Base-by-base conservation (phyloP, 64 coral and sea anemone genomes). In the Montipora cactus region DNA sequence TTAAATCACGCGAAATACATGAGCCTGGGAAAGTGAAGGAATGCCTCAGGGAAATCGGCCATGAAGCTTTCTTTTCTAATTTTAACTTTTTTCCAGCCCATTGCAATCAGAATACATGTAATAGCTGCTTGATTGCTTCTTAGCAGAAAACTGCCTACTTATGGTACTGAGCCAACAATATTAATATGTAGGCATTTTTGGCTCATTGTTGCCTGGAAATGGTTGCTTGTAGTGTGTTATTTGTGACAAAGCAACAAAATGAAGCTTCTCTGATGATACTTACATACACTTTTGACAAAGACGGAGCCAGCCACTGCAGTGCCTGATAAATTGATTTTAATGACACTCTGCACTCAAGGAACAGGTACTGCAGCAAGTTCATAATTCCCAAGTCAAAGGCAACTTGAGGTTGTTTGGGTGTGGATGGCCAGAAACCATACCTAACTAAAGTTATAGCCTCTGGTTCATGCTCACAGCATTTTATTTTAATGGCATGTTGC, bases 361-460 rank as follows among this genome's bases (percentile, higher is more conserved):
- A 55, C 52, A 55, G 52, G 52, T 7, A 25, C 23, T 25, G 23
- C 23, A 91, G 15, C 25, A 91, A 4, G 21, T 20, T 67, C 90
- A 91, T 91, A 2, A 91, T 74, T 46, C 68, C 14, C 13, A 50
- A 44, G 11, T 91, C 79, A 91, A 91, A 91, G 21, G 90, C 90
- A 45, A 80, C 90, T 74, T 91, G 79, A 21, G 90, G 90, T 72
- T 91, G 77, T 23, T 91, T 91, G 13, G 90, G 90, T 62, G 90
- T 81, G 16, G 62, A 70, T 72, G 23, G 23, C 23, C 23, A 25
- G 23, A 25, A 25, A 25, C 23, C 23, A 25, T 25, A 0, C 23
- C 23, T 25, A 25, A 25, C 23, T 25, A 25, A n/a, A n/a, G n/a
- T n/a, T n/a, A n/a, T n/a, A n/a, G n/a, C n/a, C n/a, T n/a, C n/a